These are phyloP conservation scores for Drosophila aff. DNA, from an alignment of 1,140 invertebrate genomes.

Conservation along the genomic window DNA sequence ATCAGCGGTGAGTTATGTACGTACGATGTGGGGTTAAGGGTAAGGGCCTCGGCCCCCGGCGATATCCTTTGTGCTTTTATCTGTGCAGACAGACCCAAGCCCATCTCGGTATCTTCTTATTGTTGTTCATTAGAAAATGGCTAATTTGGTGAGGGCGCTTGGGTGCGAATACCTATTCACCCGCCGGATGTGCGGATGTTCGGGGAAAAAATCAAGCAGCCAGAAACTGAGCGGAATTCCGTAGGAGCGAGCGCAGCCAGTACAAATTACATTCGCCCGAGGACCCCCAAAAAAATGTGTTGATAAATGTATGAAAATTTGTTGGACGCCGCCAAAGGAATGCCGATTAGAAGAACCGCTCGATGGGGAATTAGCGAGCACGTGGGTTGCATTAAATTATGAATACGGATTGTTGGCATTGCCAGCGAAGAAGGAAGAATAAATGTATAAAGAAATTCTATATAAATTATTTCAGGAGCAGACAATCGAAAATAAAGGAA, in stretches of 20 bases:
- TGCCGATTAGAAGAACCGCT: conserved; percentile 22
- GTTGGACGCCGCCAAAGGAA: conserved; percentile 18
- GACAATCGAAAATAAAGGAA: background rate
- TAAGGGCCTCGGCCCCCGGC: conserved; percentile 43
- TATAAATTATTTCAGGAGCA: background rate
- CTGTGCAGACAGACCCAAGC: conserved; percentile 48
- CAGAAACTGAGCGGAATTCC: conserved; percentile 24
- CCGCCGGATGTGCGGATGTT: conserved; percentile 34
- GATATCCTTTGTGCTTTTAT: conserved; percentile 67
- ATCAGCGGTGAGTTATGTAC: conserved; percentile 52
- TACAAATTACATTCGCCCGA: conserved; percentile 55
- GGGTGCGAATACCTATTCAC: conserved; percentile 30
- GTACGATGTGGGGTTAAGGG: conserved; percentile 26
- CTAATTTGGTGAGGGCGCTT: conserved; percentile 46
- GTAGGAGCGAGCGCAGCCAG: background rate
- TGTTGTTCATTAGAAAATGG: conserved; percentile 56
- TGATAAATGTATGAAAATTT: conserved; percentile 58
- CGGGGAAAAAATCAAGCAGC: conserved; percentile 37
- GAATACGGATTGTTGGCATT: background rate
- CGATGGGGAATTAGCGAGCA: background rate
- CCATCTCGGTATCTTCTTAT: conserved; percentile 30
- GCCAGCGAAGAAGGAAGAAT: too few species aligned
- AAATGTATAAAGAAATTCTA: background rate
- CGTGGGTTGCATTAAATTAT: conserved; percentile 2
- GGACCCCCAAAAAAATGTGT: conserved; percentile 28